Conservation (phyloP, 2,113 vertebrate species). For the Pterocles orientalis region DNA sequence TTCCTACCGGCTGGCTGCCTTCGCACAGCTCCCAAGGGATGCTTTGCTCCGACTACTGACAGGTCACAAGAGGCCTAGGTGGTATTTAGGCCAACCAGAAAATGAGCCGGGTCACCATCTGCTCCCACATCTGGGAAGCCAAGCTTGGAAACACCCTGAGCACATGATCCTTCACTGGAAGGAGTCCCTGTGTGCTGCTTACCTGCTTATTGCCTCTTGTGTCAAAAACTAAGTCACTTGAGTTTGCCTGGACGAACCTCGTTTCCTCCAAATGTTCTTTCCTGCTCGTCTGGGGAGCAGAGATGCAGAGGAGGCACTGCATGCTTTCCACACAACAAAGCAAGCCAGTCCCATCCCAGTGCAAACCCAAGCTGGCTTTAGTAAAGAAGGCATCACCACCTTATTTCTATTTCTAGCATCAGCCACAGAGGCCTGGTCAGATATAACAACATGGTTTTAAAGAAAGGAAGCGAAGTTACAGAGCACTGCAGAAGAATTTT, state of each 20-base stretch:
- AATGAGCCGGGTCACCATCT: not conserved
- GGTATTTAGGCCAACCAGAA: not conserved
- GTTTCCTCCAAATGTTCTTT: fast-evolving
- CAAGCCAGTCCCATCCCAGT: not conserved
- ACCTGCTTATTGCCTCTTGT: not conserved
- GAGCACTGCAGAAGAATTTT: not conserved
- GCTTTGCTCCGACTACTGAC: not conserved
- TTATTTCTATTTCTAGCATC: not conserved
- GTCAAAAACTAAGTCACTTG: not conserved
- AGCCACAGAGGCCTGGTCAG: not conserved
- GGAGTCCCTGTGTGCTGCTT: not conserved
- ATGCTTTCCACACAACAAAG: not conserved
- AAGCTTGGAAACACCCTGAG: not conserved
- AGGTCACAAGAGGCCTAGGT: not conserved
- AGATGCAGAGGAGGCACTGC: not conserved
- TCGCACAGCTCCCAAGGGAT: not conserved
- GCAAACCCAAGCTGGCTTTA: not conserved
- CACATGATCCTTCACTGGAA: not conserved
- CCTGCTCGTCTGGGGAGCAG: not conserved
- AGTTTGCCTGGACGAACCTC: not conserved
- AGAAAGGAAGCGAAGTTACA: not conserved
- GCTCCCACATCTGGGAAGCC: not conserved
- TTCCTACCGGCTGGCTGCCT: not conserved
- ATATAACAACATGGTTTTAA: not conserved
- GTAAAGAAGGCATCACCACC: not conserved